Conservation (phyloP, 2,113 vertebrate species). For the Rattus rattus region DNA sequence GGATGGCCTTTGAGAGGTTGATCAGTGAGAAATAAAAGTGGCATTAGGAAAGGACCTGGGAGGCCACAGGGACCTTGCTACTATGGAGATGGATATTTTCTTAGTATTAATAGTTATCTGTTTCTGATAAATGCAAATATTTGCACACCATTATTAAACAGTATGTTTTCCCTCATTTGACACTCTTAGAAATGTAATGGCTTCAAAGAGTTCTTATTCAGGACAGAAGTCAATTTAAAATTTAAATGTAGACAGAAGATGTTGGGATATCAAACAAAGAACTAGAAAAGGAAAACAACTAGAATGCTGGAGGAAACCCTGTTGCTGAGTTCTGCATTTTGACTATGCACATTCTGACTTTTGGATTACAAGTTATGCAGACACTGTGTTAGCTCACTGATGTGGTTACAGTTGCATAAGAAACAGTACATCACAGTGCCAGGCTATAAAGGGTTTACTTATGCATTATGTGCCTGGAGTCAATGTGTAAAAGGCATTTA, state of each 20-base stretch:
- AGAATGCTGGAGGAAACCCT: background rate
- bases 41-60: background rate
- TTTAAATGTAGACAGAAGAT: background rate
- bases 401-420: background rate
- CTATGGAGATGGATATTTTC: background rate
- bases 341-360: background rate
- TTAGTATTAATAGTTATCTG: conserved; percentile 30
- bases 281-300: background rate
- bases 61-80: background rate
- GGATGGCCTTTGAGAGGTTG: background rate
- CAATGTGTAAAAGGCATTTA: background rate
- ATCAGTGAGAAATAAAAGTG: background rate
- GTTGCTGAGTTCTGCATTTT: background rate
- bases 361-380: conserved; percentile 17
- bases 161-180: conserved; percentile 53
- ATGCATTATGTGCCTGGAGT: background rate
- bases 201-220: conserved; percentile 51
- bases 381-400: background rate
- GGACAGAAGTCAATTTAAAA: conserved; percentile 60
- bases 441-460: background rate
- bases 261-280: conserved; percentile 10
- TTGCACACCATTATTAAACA: background rate
- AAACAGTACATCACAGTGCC: background rate
- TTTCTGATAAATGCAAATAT: conserved; percentile 47
- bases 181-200: conserved; percentile 28